These are phyloP conservation scores for Bubo blakistoni DNA, from an alignment of 2,113 vertebrate genomes.

Conservation along the genomic window DNA sequence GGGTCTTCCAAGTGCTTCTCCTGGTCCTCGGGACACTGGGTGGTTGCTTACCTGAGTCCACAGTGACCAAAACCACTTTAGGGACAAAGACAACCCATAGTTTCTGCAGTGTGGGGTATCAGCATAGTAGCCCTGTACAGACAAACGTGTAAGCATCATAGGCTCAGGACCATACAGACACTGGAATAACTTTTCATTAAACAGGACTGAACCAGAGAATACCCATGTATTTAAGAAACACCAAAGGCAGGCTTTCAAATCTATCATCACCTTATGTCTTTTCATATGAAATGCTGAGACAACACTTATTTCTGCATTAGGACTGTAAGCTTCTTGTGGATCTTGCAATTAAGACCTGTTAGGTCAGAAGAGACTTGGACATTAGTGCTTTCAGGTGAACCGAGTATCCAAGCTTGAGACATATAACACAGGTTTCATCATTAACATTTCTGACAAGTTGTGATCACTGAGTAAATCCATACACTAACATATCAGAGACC, in stretches of 20 bases:
- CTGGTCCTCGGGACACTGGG: neutral
- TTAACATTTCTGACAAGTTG: neutral
- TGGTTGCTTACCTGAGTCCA: neutral
- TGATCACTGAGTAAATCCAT: neutral
- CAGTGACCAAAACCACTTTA: neutral
- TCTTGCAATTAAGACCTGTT: neutral
- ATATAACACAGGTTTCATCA: fast-evolving
- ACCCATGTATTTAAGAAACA: fast-evolving
- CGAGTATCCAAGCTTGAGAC: neutral
- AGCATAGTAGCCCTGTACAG: fast-evolving
- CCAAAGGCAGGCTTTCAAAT: neutral
- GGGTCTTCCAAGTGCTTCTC: neutral
- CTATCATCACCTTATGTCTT: neutral
- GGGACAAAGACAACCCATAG: neutral
- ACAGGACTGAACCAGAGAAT: neutral
- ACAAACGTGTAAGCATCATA: fast-evolving
- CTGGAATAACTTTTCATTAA: neutral
- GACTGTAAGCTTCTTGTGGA: neutral
- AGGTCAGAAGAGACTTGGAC: neutral
- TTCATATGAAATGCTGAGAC: neutral
- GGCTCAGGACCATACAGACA: neutral
- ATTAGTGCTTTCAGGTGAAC: neutral
- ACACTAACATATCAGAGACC: neutral
- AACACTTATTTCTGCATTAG: neutral
- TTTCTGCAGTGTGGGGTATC: neutral